Evolutionary conservation across 2,888 invertebrate species (phyloP).

Genomic region (Protonemura montana): DNA sequence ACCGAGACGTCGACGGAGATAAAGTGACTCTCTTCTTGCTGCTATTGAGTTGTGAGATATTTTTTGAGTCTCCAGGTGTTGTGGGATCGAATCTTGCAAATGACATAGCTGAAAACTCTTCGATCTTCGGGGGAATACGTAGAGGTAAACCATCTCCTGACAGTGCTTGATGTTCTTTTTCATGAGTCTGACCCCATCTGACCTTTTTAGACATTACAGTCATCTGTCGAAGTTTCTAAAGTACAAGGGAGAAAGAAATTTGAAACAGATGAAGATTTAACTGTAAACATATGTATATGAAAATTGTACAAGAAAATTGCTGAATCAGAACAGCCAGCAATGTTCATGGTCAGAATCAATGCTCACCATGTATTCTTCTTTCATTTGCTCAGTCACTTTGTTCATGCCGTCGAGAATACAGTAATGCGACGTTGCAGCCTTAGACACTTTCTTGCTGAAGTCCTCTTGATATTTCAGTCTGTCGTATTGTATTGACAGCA

Average conservation of each 20-base stretch:
- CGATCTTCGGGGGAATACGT: neutral
- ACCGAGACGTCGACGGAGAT: neutral
- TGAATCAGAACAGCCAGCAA: too few species aligned
- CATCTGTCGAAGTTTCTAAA: neutral
- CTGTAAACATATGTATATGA: too few species aligned
- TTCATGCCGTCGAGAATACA: conserved; percentile 67
- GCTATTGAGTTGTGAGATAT: conserved; percentile 31
- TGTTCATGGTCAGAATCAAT: too few species aligned
- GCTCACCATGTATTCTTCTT: conserved; percentile 64
- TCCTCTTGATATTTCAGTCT: conserved; percentile 64
- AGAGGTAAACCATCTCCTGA: neutral
- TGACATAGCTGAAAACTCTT: neutral
- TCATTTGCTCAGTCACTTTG: conserved; percentile 65
- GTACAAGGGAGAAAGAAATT: neutral
- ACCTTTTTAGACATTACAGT: conserved; percentile 59
- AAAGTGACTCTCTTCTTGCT: neutral
- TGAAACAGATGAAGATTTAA: neutral
- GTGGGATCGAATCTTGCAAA: neutral
- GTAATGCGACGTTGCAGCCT: conserved; percentile 66
- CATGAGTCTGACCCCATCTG: conserved; percentile 60
- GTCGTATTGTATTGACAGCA: conserved; percentile 60
- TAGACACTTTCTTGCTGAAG: conserved; percentile 64
- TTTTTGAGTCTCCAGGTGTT: neutral
- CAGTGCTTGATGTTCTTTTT: neutral
- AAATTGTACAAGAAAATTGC: too few species aligned